Evolutionary conservation across 1,140 invertebrate genomes (phyloP), one percentile per base, ranked within the genome.

Genomic region (Tribolium castaneum): DNA sequence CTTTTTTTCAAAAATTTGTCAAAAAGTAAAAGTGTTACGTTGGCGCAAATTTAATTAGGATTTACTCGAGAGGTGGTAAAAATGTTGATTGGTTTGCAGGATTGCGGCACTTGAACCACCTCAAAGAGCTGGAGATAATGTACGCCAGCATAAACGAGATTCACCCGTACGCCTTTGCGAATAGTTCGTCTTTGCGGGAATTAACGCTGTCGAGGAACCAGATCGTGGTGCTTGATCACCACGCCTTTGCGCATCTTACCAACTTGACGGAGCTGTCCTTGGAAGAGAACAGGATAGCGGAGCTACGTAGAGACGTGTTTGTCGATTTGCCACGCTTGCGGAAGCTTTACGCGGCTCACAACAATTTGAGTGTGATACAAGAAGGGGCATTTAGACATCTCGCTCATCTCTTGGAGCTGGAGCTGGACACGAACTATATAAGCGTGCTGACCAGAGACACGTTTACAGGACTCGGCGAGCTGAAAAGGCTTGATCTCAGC

Each of bases 81-180:
- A 19, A 19, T 19, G 13, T 52, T 7, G 6, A 19, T 19, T 16
- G 12, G 6, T 52, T 52, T 19, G 16, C 51, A 59, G 54, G 54
- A 19, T 30, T 95, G 9, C 88, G 89, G 25, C 90, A 91, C 80
- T 86, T 95, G 80, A 91, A 90, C 76, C 89, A 91, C 75, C 86
- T 95, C 50, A 89, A 89, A 82, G 90, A 88, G 35, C 88, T 95
- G 77, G 89, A 90, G 82, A 91, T 95, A 56, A 90, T 92, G 78
- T 93, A 94, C 82, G 93, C 92, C 0, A 92, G 89, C 70, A 92
- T 95, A 70, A 86, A 90, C 52, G 91, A 92, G 0, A 86, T 95
- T 0, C 86, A 88, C 52, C 88, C 92, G 30, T 91, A 90, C 82
- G 90, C 93, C 1, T 94, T 95, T 79, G 91, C 91, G 1, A 94